Base-by-base conservation (phyloP, 2,888 invertebrate species). In the Chironomus tentans region DNA sequence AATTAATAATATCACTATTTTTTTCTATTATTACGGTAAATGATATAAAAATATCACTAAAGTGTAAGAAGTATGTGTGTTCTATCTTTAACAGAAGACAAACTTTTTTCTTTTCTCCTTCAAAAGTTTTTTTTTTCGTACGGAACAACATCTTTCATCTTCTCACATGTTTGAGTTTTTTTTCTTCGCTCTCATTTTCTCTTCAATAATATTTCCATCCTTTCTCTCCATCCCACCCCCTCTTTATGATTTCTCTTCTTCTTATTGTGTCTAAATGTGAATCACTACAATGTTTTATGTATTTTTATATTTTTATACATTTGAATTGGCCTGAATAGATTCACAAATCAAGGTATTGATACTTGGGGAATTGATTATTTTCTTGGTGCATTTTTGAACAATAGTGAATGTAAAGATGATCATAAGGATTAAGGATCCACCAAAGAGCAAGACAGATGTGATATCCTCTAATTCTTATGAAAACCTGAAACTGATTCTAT, bases 31-130 rank as follows among this genome's bases (percentile, higher is more conserved):
- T 56, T 18, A 56, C 56, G 18, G 18, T 56, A 38, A 38, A 18
- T 56, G 56, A 18, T 56, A 15, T 50, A 50, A 50, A 50, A 18
- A 15, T 56, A 56, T 56, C 38, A 38, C 38, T 10, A 10, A 38
- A 28, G 28, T 4, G 5, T 28, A 28, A 38, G 10, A 38, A 18
- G 71, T 71, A 28, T 71, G 71, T 71, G 71, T 71, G 71, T 71
- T 71, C 50, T 71, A 38, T 69, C 71, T 70, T 70, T 18, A 56
- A 56, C 56, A 56, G 18, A 56, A 4, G 56, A 56, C 48, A 69
- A 69, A 69, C 65, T 22, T 65, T 24, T 18, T 22, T 62, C 21
- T 61, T 62, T 15, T 62, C 3, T 21, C 12, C 62, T 56, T 62
- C 62, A 68, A 28, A 69, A 69, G 24, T 70, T 47, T 47, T 47